A percentile compares a stretch with the other conserved stretches of the same genome.
Conservation (phyloP, 2,888 invertebrate genomes). For the Macaria liturata region DNA sequence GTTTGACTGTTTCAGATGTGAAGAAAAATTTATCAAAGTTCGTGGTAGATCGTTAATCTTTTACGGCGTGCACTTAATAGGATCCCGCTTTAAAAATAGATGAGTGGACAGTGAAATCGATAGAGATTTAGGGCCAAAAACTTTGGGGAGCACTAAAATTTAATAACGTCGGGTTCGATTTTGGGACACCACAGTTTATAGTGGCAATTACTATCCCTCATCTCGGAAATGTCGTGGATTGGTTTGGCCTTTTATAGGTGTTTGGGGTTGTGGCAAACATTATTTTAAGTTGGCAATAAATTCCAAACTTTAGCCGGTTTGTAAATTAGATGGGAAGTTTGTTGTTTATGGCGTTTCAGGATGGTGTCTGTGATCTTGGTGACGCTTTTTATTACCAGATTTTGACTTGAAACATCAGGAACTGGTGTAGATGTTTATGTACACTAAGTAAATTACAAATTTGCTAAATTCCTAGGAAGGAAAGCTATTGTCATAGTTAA, state of each 20-base stretch:
- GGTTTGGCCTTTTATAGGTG: constrained; percentile 72
- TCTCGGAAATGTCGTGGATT: constrained; percentile 70
- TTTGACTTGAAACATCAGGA: too few relatives aligned
- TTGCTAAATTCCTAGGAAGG: too few relatives aligned
- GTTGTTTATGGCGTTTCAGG: too few relatives aligned
- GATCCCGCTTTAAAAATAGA: constrained; percentile 64
- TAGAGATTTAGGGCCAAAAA: constrained; percentile 65
- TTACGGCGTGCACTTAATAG: constrained; percentile 56
- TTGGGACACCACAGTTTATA: constrained; percentile 75
- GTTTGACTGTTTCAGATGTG: constrained; percentile 5
- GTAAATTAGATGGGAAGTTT: constrained; percentile 15
- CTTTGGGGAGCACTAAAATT: constrained; percentile 72
- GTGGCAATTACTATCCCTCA: constrained; percentile 76
- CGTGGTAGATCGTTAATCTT: constrained; percentile 48
- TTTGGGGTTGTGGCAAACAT: constrained; percentile 61
- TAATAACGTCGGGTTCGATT: constrained; percentile 65
- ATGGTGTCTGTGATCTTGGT: too few relatives aligned
- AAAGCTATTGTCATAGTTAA: too few relatives aligned
- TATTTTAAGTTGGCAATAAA: constrained; percentile 38
- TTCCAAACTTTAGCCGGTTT: constrained; percentile 35
- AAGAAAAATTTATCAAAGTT: constrained; percentile 7
- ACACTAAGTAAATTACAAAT: too few relatives aligned
- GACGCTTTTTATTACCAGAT: too few relatives aligned
- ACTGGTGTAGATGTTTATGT: too few relatives aligned
- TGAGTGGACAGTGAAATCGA: constrained; percentile 54